Conservation (phyloP, 1,140 invertebrate species). For the Pollicipes pollicipes region DNA sequence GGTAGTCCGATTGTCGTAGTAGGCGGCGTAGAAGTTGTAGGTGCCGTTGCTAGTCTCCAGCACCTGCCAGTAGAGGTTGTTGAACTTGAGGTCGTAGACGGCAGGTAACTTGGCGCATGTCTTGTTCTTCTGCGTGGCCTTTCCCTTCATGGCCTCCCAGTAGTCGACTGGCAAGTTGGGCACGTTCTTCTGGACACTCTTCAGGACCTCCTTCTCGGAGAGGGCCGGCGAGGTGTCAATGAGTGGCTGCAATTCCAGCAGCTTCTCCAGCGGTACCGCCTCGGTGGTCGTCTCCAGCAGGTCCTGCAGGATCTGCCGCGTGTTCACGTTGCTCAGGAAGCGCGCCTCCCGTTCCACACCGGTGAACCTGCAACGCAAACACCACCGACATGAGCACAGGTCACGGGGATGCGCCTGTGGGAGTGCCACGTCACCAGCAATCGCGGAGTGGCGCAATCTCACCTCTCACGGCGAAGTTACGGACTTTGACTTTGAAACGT, state of each 20-base stretch:
- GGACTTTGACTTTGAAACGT: no score
- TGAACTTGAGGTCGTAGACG: constrained; percentile 72
- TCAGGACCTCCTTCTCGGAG: constrained; percentile 54
- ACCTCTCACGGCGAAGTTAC: no score
- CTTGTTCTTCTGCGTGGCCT: constrained; percentile 51
- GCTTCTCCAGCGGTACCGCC: not conserved
- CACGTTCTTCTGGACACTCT: constrained; percentile 48
- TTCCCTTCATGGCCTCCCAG: constrained; percentile 53
- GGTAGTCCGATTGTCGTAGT: constrained; percentile 58
- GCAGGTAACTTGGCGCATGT: constrained; percentile 62
- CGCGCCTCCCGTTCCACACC: not conserved
- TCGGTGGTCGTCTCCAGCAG: not conserved
- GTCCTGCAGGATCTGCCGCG: constrained; percentile 10
- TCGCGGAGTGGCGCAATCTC: no score
- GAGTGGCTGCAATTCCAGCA: constrained; percentile 31
- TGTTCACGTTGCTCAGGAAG: not conserved
- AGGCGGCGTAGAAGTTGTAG: constrained; percentile 74
- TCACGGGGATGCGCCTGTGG: no score
- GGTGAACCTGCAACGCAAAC: not conserved
- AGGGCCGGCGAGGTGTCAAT: constrained; percentile 45
- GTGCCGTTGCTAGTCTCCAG: constrained; percentile 59
- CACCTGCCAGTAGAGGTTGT: constrained; percentile 57
- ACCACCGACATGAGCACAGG: no score
- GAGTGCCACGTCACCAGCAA: no score
- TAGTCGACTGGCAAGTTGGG: constrained; percentile 65